Conservation (phyloP, 1,140 invertebrate species). For the Caenorhabditis inopinata region DNA sequence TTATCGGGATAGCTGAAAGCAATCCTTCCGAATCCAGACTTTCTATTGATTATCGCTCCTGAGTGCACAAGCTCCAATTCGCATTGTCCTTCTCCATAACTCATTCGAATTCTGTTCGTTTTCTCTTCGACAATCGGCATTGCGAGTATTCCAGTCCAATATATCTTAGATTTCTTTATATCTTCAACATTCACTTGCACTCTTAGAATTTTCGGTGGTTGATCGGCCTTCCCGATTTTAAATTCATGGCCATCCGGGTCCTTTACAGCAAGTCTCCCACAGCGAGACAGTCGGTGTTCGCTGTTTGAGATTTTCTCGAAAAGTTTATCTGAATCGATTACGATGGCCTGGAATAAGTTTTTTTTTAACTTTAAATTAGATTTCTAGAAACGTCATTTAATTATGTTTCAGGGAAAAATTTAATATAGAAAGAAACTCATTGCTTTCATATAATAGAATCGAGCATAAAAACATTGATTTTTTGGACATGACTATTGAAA, state of each 20-base stretch:
- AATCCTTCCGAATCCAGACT: constrained; percentile 89
- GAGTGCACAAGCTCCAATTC: constrained; percentile 48
- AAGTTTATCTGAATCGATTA: constrained; percentile 77
- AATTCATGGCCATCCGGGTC: constrained; percentile 90
- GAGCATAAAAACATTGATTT: too few relatives aligned
- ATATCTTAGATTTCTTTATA: constrained; percentile 74
- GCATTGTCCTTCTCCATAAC: constrained; percentile 53
- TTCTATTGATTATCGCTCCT: constrained; percentile 75
- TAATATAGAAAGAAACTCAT: too few relatives aligned
- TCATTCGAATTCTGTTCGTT: constrained; percentile 38
- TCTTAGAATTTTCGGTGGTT: constrained; percentile 78
- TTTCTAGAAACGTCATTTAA: too few relatives aligned
- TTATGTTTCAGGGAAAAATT: too few relatives aligned
- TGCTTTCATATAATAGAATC: too few relatives aligned
- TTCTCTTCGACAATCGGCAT: constrained; percentile 52
- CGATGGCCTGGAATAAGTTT: constrained; percentile 71
- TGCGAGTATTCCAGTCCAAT: constrained; percentile 56
- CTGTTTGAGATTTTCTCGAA: constrained; percentile 68
- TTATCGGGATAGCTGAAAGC: constrained; percentile 83
- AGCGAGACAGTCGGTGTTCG: neutral
- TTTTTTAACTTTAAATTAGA: too few relatives aligned
- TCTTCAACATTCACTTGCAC: constrained; percentile 79
- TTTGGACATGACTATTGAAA: too few relatives aligned
- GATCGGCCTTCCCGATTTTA: constrained; percentile 71
- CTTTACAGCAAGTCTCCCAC: constrained; percentile 40